Base-by-base conservation (phyloP, 2,888 invertebrate species). In the Dolichomitus sp. region DNA sequence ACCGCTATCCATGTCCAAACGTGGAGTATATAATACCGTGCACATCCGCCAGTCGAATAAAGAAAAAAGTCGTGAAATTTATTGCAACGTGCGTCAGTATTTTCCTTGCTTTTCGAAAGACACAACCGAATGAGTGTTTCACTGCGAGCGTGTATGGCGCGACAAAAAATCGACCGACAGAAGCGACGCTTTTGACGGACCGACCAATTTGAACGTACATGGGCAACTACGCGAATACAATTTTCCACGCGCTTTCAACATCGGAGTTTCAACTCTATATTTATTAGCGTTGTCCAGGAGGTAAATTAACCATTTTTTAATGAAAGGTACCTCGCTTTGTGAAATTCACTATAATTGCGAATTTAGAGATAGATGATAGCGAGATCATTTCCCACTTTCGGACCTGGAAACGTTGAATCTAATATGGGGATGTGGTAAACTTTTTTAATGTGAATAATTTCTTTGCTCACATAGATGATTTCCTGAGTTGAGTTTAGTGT, bases 51-150 rank as follows among this genome's bases (percentile, higher is more conserved):
- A 6, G 17, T 19, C 50, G 48, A 40, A 50, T 17, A 73, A 48
- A n/a, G 27, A 37, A 27, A 63, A 72, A 63, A 69, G 52, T 42
- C 6, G 66, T 48, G 37, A 19, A 72, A 72, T 79, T 79, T 79
- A 72, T 72, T 40, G 70, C 78, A 19, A 65, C 54, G 40, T 45
- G 12, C 17, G 54, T 57, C 17, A 30, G 19, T 52, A 54, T 70
- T 70, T 70, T 70, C n/a, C 9, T 54, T 23, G 23, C 23, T 4
- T 27, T 70, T 12, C 19, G 3, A 33, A 42, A 70, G n/a, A n/a
- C 14, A 40, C 2, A 54, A 7, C 37, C 27, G 45, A 17, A 42
- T 70, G 54, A 70, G 54, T 40, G 42, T 54, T 42, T 70, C 27
- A 19, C 30, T 17, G 52, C 27, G 37, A 69, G 37, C 40, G 69